Evolutionary conservation across 2,797 vertebrate genomes (phyloP), one percentile per base, ranked within the genome.

Genomic region (Gastrophryne carolinensis): DNA sequence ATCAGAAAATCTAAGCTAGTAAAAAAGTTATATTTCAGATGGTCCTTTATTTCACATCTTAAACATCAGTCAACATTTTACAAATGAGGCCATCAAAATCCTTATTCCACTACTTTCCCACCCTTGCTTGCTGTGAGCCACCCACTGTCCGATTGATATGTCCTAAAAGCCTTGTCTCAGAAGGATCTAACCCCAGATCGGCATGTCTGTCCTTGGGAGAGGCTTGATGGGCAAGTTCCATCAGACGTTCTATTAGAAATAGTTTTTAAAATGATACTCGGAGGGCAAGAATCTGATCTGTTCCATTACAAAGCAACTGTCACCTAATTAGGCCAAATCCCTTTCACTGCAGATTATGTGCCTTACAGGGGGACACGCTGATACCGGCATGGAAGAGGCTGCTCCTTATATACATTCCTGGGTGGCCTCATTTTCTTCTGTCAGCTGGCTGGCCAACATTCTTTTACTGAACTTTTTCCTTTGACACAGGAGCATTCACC

Each of bases 261-360:
- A 26, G 21, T 62, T 37, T 71, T 78, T 8, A 29, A 34, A 44
- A 35, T 49, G 30, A 61, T 7, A 62, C 32, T 50, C 41, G 49
- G 41, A 27, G 10, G 13, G 50, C 60, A 30, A 58, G 26, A 76
- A 73, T 73, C 24, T 63, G 73, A 76, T 76, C 61, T 47, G 30
- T 63, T 13, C 44, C 65, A 62, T 69, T 52, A 30, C 26, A 41
- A 75, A 35, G 44, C 35, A 32, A 13, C 23, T 53, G 47, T 70
- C 56, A 19, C 41, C 39, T 54, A 35, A 44, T 41, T 64, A 47
- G 26, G 21, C 26, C 17, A 54, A 68, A 61, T 68, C 65, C 47
- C 26, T 63, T 60, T 53, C 49, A 62, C 49, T 56, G 26, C 1
- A 68, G 50, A 50, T 41, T 32, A 68, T 68, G 26, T 68, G 65